phyloP scores from a whole-genome alignment of 2,888 invertebrate species.

The Rhamnusium bicolor region DNA sequence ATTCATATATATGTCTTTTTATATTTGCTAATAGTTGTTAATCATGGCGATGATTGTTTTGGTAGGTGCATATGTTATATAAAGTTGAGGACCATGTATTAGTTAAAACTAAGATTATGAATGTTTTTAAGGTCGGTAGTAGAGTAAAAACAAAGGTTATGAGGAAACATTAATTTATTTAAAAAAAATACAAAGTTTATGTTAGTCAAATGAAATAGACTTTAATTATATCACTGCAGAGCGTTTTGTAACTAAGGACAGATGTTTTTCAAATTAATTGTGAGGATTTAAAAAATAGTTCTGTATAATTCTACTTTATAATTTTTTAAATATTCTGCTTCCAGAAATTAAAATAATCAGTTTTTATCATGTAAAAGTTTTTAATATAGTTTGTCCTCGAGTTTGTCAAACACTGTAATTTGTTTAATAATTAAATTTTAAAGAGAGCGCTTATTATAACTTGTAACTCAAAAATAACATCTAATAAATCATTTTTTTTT shows the following conservation, averaged over 20 bases:
- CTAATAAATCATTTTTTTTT: neutral
- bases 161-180: neutral
- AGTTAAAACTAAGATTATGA: neutral
- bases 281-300: neutral
- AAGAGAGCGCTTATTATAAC: neutral
- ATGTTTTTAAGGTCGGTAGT: neutral
- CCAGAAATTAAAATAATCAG: neutral
- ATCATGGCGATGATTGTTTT: neutral
- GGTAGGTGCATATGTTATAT: neutral
- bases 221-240: neutral
- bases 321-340: neutral
- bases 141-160: neutral
- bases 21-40: neutral
- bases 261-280: neutral
- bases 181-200: neutral
- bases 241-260: neutral
- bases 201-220: neutral
- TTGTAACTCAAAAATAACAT: neutral
- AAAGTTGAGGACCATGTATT: neutral
- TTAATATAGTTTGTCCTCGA: no score
- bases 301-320: neutral
- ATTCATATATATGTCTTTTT: neutral
- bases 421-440: neutral
- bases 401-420: no score
- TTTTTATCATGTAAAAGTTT: no score